These are phyloP conservation scores for Denticeps clupeoides DNA, from an alignment of 2,797 vertebrate genomes.

Conservation along the genomic window DNA sequence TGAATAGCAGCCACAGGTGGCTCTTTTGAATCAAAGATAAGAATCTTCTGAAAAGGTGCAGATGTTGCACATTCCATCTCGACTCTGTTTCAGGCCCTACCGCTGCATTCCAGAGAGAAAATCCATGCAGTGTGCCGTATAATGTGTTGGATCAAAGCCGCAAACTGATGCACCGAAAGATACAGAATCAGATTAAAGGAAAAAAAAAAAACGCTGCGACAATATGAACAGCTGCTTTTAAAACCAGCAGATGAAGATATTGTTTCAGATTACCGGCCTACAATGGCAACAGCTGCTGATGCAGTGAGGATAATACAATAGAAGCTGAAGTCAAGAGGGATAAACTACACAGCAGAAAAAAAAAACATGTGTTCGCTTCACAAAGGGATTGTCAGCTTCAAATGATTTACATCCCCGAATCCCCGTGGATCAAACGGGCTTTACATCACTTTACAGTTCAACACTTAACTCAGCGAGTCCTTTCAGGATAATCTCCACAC, in stretches of 20 bases:
- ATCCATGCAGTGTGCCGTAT: slow-evolving; percentile 29
- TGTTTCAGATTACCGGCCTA: slow-evolving; percentile 50
- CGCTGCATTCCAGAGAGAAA: slow-evolving; percentile 12
- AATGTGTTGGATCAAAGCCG: slow-evolving; percentile 59
- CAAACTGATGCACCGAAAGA: slow-evolving; percentile 58
- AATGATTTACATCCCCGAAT: slow-evolving; percentile 61
- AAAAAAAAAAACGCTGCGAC: slow-evolving; percentile 42
- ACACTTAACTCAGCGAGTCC: slow-evolving; percentile 34
- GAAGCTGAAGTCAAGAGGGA: slow-evolving; percentile 14
- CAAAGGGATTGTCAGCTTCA: slow-evolving; percentile 65
- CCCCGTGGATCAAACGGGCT: slow-evolving; percentile 63
- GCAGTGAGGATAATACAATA: slow-evolving; percentile 61
- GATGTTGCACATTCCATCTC: slow-evolving; percentile 10
- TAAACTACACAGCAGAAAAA: slow-evolving; percentile 35
- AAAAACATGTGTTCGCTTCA: slow-evolving; percentile 67
- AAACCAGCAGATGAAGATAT: slow-evolving; percentile 50
- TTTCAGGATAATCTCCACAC: slow-evolving; percentile 27
- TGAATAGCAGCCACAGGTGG: background rate
- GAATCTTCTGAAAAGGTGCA: slow-evolving; percentile 39
- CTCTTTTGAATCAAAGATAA: slow-evolving; percentile 23
- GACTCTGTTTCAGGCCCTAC: slow-evolving; percentile 5
- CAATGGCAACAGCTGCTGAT: slow-evolving; percentile 56
- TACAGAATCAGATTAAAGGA: slow-evolving; percentile 60
- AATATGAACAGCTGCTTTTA: slow-evolving; percentile 60
- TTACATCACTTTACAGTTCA: slow-evolving; percentile 37